Evolutionary conservation across 2,797 vertebrate species (phyloP), one percentile per base, ranked within the genome.

Genomic region (Dryobates pubescens): DNA sequence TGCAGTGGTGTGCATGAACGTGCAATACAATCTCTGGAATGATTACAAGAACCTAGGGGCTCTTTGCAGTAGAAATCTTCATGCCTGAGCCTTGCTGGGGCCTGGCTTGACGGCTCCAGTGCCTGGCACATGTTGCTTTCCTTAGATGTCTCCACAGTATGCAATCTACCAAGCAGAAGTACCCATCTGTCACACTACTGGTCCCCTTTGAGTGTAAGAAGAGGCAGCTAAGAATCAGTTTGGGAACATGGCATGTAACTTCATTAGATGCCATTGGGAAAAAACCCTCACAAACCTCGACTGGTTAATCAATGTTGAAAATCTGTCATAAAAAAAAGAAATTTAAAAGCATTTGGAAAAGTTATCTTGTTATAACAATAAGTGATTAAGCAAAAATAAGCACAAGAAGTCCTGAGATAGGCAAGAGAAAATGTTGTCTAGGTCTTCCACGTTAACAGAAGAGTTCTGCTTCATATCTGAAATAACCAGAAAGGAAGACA

Each of bases 1-100:
- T 0, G 99, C 99, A 1, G 99, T 99, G 75, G 99, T 99, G 91
- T 98, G 99, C 96, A 99, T 99, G 0, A 99, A 99, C 1, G 99
- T 99, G 36, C 99, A 99, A 57, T 99, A 98, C 0, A 99, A 99
- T 96, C 99, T 99, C 2, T 98, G 99, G 51, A 99, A 99, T 3
- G 98, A 99, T 0, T 98, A 99, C 95, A 89, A 97, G 11, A 97
- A 98, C 92, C 98, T 99, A 7, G 96, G 88, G 10, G 98, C 98
- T 49, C 98, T 99, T 38, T 99, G 99, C 47, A 92, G 95, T 22
- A 97, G 98, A 71, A 94, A 97, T 2, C 19, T 49, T 49, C 47
- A 22, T 86, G 29, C 58, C 47, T 30, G 34, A 71, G 45, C 47
- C 26, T 65, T 79, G 23, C 29, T 61, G 41, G 17, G 30, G 8